A percentile compares a stretch with the other conserved stretches of the same genome.
These are phyloP conservation scores for Oeneis ivallda DNA, from an alignment of 2,888 invertebrate genomes.

Conservation along the genomic window DNA sequence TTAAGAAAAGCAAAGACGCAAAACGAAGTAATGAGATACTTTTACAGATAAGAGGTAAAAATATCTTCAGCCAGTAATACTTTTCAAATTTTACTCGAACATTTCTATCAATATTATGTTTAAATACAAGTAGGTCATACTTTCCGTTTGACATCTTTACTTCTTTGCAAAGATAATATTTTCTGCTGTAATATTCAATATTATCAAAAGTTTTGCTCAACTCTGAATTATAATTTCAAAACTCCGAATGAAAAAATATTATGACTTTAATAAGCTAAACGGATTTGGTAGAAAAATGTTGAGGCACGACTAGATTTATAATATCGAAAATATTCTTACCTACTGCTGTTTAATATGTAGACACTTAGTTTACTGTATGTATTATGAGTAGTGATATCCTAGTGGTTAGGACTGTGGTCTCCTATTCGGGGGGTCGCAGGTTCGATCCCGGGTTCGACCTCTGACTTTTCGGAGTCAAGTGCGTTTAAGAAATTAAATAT, in stretches of 20 bases:
- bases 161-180: conserved; percentile 12
- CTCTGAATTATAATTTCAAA: neutral
- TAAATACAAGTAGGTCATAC: conserved; percentile 13
- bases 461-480: too few relatives aligned
- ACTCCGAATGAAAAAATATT: conserved; percentile 2
- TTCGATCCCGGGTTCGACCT: too few relatives aligned
- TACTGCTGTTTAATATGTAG: too few relatives aligned
- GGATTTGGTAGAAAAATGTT: neutral
- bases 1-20: neutral
- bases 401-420: too few relatives aligned
- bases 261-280: neutral
- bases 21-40: neutral
- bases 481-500: too few relatives aligned
- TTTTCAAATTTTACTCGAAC: neutral
- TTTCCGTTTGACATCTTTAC: conserved; percentile 7
- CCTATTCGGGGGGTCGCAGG: too few relatives aligned
- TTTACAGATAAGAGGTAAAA: neutral
- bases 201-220: neutral
- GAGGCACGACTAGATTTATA: too few relatives aligned
- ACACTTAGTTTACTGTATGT: too few relatives aligned
- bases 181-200: neutral
- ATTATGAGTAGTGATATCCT: too few relatives aligned
- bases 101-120: conserved; percentile 27
- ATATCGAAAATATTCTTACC: too few relatives aligned
- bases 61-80: conserved; percentile 4